Base-by-base conservation (phyloP, 2,113 vertebrate species). In the Rhinolophus ferrumequinum region DNA sequence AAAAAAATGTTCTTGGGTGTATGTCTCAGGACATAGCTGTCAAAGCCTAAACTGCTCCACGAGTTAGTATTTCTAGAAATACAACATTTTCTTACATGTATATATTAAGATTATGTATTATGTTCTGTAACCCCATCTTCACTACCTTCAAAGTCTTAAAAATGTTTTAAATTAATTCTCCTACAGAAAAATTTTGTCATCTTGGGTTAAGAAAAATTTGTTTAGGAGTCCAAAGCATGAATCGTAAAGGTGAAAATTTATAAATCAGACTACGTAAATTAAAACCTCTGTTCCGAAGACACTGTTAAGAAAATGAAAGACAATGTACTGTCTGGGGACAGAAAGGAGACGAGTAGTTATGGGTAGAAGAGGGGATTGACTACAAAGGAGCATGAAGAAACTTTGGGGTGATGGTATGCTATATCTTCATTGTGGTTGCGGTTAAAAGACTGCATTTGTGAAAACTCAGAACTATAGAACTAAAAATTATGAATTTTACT, bases 401-500 rank as follows among this genome's bases (percentile, higher is more conserved):
- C 35, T 69, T 72, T 70, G 5, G 30, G n/a, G 4, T 82, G 66
- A 54, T 84, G 14, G 28, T 83, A 79, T 60, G 73, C 41, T 70
- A 0, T 82, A 18, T 54, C 24, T 64, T 92, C 19, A 52, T 30
- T 93, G 8, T 86, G 35, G 3, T 92, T 44, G 6, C 67, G 22
- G 10, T 72, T 95, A n/a, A 95, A 95, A 88, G 44, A 44, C 21
- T 90, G 0, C 66, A 6, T 52, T 70, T 92, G 13, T 88, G 33
- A 85, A 77, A 79, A 86, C 5, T 64, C 26, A 21, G 58, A 91
- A 86, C 62, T 94, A 50, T 76, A 80, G 82, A 70, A 58, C 22
- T 94, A 38, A 86, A 88, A 95, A 47, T n/a, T 30, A 72, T 69
- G 44, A 67, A 56, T 94, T 94, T 95, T 95, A 85, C n/a, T 56